A percentile compares a stretch with the other conserved stretches of the same genome.
Conservation (phyloP, 2,888 invertebrate genomes). For the Mycalesis mineus region DNA sequence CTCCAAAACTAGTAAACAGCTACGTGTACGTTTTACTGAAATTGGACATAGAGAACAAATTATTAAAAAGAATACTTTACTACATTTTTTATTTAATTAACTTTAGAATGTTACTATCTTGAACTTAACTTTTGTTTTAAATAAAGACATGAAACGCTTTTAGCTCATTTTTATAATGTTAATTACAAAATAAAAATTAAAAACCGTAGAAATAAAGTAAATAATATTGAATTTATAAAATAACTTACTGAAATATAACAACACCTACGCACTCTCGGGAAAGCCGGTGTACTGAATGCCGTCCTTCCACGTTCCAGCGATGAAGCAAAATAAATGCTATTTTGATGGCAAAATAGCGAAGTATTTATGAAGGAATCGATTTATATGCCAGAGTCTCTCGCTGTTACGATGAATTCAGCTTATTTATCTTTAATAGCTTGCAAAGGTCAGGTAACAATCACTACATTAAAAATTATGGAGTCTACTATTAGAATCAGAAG, state of each 20-base stretch:
- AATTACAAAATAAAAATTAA: no score
- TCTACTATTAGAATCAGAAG: background rate
- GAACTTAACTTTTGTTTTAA: no score
- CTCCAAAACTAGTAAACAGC: no score
- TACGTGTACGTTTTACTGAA: no score
- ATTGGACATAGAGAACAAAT: no score
- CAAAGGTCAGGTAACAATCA: background rate
- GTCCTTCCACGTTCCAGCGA: background rate
- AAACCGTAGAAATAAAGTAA: no score
- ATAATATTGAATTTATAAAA: no score
- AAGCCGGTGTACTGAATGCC: background rate
- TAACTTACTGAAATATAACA: background rate
- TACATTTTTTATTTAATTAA: no score
- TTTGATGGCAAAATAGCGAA: background rate
- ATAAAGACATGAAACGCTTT: no score
- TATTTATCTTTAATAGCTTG: background rate
- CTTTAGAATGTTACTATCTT: no score
- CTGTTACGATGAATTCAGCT: background rate
- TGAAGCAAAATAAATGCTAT: background rate
- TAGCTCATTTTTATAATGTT: no score
- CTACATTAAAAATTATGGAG: background rate
- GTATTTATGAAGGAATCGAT: conserved; percentile 1
- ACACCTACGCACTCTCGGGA: background rate
- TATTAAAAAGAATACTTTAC: no score
- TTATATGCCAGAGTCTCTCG: background rate